Evolutionary conservation across 2,797 vertebrate genomes (phyloP).

Genomic region (Euphonia xanthogaster): DNA sequence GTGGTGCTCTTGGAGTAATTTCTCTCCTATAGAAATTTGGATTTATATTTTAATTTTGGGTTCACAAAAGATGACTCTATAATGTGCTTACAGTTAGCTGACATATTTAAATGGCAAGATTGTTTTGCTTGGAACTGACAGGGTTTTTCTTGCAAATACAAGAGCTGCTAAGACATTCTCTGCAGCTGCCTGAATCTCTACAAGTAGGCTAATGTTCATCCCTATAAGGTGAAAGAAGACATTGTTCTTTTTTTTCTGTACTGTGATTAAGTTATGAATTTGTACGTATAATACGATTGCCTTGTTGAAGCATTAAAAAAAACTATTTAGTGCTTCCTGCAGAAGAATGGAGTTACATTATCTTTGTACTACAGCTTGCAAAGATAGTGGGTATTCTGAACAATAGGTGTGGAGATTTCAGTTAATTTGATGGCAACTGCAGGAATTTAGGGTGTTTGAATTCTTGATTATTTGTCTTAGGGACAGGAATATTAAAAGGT

Average conservation of each 20-base stretch:
- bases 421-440: background rate
- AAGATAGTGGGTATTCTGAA: background rate
- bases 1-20: background rate
- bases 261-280: background rate
- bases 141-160: background rate
- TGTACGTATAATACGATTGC: background rate
- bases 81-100: background rate
- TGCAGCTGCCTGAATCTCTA: slow-evolving; percentile 14
- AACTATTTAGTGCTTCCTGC: background rate
- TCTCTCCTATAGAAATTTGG: background rate
- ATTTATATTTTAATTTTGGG: background rate
- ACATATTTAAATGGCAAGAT: background rate
- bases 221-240: slow-evolving; percentile 27
- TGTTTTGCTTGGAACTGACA: background rate
- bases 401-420: background rate
- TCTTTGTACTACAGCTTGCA: background rate
- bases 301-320: background rate
- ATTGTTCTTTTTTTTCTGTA: slow-evolving; percentile 23
- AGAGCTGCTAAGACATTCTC: background rate
- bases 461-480: background rate
- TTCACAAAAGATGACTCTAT: background rate
- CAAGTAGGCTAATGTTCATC: slow-evolving; percentile 21
- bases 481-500: background rate
- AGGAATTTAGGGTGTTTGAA: background rate
- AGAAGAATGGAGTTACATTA: background rate